A percentile compares a stretch with the other conserved stretches of the same genome.
phyloP scores from a whole-genome alignment of 2,888 invertebrate genomes.

The Drosophila parthenogenetica region DNA sequence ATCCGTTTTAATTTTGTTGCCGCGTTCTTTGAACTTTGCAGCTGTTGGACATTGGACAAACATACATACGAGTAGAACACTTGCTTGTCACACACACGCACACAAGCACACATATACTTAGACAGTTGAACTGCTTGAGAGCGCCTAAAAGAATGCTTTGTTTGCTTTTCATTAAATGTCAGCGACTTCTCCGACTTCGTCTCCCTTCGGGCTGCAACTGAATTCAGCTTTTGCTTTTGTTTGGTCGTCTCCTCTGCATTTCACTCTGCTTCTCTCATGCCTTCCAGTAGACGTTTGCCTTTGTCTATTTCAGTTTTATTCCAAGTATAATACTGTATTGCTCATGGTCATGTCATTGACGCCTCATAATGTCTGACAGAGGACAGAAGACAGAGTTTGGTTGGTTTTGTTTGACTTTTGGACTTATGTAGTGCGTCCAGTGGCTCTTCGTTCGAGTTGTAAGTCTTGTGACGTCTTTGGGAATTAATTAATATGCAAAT shows the following conservation, averaged over 20 bases:
- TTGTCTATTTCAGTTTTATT: constrained; percentile 41
- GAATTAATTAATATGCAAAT: constrained; percentile 58
- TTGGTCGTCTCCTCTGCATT: constrained; percentile 19
- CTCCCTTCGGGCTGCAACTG: constrained; percentile 20
- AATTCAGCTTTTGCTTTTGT: constrained; percentile 20
- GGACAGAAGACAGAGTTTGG: constrained; percentile 3
- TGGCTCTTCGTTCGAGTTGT: neutral
- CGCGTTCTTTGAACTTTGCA: constrained; percentile 72
- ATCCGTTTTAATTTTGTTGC: constrained; percentile 62
- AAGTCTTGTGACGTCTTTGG: constrained; percentile 18
- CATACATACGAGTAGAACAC: constrained; percentile 5
- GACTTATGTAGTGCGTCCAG: constrained; percentile 15
- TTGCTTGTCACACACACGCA: constrained; percentile 10
- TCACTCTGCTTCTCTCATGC: neutral
- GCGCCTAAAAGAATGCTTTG: constrained; percentile 66
- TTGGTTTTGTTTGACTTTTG: constrained; percentile 37
- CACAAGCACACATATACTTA: constrained; percentile 16
- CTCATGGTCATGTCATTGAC: constrained; percentile 39
- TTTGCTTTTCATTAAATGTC: constrained; percentile 74
- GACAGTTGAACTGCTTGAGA: constrained; percentile 46
- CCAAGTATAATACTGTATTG: constrained; percentile 34
- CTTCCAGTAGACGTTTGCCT: neutral
- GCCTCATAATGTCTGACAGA: neutral
- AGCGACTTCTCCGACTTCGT: constrained; percentile 19
- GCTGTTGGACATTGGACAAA: constrained; percentile 21